Base-by-base conservation (phyloP, 2,888 invertebrate genomes). In the Philereme vetulata region DNA sequence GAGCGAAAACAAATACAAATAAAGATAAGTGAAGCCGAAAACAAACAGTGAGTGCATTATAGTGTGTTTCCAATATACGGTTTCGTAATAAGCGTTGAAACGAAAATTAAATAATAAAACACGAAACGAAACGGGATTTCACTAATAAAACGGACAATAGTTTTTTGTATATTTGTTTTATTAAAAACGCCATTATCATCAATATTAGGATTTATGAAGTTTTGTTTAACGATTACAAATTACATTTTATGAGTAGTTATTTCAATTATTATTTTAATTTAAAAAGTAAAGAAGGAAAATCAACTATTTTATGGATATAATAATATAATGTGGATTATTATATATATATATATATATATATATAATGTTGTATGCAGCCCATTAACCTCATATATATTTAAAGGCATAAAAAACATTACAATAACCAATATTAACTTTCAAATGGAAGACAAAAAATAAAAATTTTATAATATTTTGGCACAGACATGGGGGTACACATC, bases 161-260 rank as follows among this genome's bases (percentile, higher is more conserved):
- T 80, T 38, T 85, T 91, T 88, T 88, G 85, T 86, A 87, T 91
- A 90, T 86, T 88, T 90, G 86, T 90, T 92, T 92, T 92, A 91
- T 91, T 92, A 90, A 92, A 92, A 92, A 90, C 92, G 91, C 91
- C 91, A 91, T 92, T 89, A 90, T 90, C 85, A 90, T 92, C 90
- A 90, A 88, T 92, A 91, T 92, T 91, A 92, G 90, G 92, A 92
- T 90, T 91, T 90, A 91, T 89, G 92, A 91, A 91, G 90, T 90
- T 90, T 90, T 82, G 90, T 91, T 89, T 90, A 91, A 90, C 90
- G 89, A 89, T 90, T 91, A 92, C 91, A 91, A 82, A 85, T 87
- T 72, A 72, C 71, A 72, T 62, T 81, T 90, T 88, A 92, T 86
- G 91, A 90, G 90, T 91, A 90, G 84, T 89, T 90, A 90, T 75